A percentile compares a stretch with the other conserved stretches of the same genome.
Conservation (phyloP, 2,888 invertebrate species). For the Cantharis lateralis region DNA sequence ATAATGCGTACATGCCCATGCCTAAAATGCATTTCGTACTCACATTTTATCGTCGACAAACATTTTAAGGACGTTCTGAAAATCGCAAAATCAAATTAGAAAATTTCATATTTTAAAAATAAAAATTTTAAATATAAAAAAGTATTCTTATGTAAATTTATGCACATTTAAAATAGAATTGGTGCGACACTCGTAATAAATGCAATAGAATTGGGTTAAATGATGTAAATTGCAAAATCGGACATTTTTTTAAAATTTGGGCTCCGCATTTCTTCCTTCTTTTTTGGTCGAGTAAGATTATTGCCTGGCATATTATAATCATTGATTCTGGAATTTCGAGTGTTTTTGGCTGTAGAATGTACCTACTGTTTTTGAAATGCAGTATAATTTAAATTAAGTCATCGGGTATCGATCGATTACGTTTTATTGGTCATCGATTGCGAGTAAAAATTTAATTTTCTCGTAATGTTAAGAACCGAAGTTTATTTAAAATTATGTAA, state of each 20-base stretch:
- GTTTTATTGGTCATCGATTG: background rate
- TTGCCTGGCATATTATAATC: too few species aligned
- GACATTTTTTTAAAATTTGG: too few species aligned
- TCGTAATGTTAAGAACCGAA: background rate
- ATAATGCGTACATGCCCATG: constrained; percentile 18
- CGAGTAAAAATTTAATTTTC: background rate
- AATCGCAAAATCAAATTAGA: constrained; percentile 15
- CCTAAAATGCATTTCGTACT: constrained; percentile 28
- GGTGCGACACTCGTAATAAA: background rate
- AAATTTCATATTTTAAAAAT: background rate
- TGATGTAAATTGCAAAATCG: background rate
- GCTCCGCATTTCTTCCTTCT: too few species aligned
- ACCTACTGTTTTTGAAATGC: background rate
- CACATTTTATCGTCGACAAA: constrained; percentile 41
- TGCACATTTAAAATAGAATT: background rate
- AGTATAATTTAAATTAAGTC: too few species aligned
- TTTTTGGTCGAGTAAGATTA: too few species aligned
- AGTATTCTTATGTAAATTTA: background rate
- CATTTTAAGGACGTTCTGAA: constrained; percentile 35
- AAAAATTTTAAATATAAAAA: background rate
- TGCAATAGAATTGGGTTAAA: background rate
- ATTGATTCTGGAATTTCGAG: too few species aligned
- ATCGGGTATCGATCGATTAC: too few species aligned
- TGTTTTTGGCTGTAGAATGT: background rate
- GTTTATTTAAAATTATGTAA: background rate